Percentiles rank a stretch among this genome's conserved stretches.
Conservation (phyloP, 2,797 vertebrate genomes). For the Myotis daubentonii region DNA sequence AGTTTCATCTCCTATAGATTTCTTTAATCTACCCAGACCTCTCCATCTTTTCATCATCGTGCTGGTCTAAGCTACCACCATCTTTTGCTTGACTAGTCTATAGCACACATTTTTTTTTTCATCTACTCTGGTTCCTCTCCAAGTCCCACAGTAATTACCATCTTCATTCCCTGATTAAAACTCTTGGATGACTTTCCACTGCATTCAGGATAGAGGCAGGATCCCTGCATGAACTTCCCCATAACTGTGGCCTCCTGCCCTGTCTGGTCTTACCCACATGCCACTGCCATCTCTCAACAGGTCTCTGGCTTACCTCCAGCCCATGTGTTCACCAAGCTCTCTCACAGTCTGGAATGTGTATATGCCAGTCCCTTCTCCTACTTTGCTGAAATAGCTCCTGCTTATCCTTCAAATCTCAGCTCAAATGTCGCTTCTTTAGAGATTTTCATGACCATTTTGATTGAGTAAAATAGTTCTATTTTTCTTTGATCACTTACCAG, state of each 20-base stretch:
- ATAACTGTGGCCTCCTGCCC: neutral
- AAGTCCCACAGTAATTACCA: neutral
- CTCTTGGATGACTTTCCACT: neutral
- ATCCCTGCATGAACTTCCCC: neutral
- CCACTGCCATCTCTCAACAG: neutral
- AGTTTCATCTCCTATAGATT: neutral
- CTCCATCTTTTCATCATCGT: neutral
- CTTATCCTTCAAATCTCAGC: neutral
- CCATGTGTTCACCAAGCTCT: neutral
- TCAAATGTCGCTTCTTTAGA: neutral
- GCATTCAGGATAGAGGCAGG: neutral
- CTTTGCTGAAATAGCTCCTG: neutral
- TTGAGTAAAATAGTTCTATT: neutral
- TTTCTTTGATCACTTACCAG: neutral
- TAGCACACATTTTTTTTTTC: neutral
- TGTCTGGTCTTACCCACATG: accelerated
- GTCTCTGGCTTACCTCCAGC: neutral
- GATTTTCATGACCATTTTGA: neutral
- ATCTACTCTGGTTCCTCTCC: neutral
- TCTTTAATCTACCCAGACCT: neutral
- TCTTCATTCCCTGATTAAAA: neutral
- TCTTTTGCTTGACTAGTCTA: neutral
- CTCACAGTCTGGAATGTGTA: neutral
- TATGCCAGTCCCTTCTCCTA: neutral
- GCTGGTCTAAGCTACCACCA: neutral